Evolutionary conservation across 2,888 invertebrate genomes (phyloP).

Genomic region (Azorinus chamasolen): DNA sequence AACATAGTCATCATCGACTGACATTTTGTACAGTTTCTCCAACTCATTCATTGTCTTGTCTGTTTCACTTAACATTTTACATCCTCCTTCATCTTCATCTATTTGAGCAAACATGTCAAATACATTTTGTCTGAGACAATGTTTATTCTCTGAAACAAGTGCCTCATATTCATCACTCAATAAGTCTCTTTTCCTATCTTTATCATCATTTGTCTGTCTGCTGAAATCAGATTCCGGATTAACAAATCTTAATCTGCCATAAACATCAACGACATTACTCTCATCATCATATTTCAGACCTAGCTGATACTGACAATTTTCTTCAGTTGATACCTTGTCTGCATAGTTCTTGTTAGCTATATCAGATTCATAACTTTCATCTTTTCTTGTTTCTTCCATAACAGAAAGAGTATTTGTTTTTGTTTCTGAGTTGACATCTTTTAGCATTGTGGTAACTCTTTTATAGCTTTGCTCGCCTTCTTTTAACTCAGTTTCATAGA

Average conservation of each 20-base stretch:
- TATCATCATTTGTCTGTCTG: too few relatives aligned
- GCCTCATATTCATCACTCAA: too few relatives aligned
- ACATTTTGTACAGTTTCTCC: conserved; percentile 41
- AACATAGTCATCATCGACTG: conserved; percentile 23
- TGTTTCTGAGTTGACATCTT: too few relatives aligned
- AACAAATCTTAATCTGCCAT: conserved; percentile 9
- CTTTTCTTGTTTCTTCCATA: too few relatives aligned
- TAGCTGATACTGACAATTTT: conserved; percentile 21
- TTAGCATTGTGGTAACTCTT: too few relatives aligned
- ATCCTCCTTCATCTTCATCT: conserved; percentile 3
- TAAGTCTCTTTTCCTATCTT: too few relatives aligned
- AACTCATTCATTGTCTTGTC: conserved; percentile 29
- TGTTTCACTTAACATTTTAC: neutral
- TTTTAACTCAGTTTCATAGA: neutral
- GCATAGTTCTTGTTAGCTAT: too few relatives aligned
- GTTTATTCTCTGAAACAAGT: too few relatives aligned
- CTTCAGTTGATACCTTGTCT: neutral
- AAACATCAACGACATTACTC: conserved; percentile 26
- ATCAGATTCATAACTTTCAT: too few relatives aligned
- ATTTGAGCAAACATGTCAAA: conserved; percentile 38
- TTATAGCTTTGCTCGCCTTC: neutral
- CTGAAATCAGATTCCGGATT: too few relatives aligned
- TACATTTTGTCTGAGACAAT: neutral
- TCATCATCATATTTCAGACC: conserved; percentile 23
- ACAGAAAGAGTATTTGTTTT: too few relatives aligned